Percentiles rank a stretch among this genome's conserved stretches.
Evolutionary conservation across 2,797 vertebrate genomes (phyloP).

Genomic region (Hylomyscus alleni): DNA sequence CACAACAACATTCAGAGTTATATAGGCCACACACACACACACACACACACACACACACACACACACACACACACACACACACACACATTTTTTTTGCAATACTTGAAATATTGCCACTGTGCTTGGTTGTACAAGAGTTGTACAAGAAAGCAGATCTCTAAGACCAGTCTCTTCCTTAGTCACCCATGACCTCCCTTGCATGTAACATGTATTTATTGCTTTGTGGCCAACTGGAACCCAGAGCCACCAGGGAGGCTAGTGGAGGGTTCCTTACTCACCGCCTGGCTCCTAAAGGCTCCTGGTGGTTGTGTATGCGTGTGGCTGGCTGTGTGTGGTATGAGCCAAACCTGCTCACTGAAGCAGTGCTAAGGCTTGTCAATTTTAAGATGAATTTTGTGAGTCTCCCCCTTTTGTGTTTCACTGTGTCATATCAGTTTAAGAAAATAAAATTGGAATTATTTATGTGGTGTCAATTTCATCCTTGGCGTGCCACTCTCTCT

Average conservation of each 20-base stretch:
- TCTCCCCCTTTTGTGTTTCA: slow-evolving; percentile 82
- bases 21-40: slow-evolving; percentile 61
- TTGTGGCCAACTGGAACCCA: slow-evolving; percentile 85
- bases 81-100: slow-evolving; percentile 85
- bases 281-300: slow-evolving; percentile 75
- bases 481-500: neutral
- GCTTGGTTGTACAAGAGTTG: slow-evolving; percentile 83
- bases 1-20: slow-evolving; percentile 54
- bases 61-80: slow-evolving; percentile 43
- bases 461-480: neutral
- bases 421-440: slow-evolving; percentile 87
- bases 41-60: slow-evolving; percentile 61
- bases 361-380: slow-evolving; percentile 79
- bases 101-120: slow-evolving; percentile 91
- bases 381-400: slow-evolving; percentile 83
- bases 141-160: neutral
- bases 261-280: slow-evolving; percentile 42
- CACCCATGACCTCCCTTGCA: slow-evolving; percentile 82
- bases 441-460: slow-evolving; percentile 89
- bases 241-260: neutral
- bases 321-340: slow-evolving; percentile 73
- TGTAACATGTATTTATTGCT: slow-evolving; percentile 94
- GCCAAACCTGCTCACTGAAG: slow-evolving; percentile 78
- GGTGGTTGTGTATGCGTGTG: slow-evolving; percentile 80
- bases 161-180: slow-evolving; percentile 82